A percentile compares a stretch with the other conserved stretches of the same genome.
phyloP scores from a whole-genome alignment of 2,888 invertebrate species.

The Trichogramma dendrolimi region DNA sequence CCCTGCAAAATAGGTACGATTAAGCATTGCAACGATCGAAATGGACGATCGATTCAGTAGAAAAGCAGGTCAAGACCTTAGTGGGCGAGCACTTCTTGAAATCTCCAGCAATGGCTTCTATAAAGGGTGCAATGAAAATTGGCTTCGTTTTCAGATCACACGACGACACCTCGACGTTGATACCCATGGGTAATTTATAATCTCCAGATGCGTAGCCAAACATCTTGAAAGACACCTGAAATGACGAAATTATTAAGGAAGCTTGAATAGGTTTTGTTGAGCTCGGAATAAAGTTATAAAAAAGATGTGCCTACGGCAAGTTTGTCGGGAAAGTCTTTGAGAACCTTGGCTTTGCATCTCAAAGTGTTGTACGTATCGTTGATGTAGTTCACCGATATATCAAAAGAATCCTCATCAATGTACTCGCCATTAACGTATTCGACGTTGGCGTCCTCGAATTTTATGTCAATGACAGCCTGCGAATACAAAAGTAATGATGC shows the following conservation, averaged over 20 bases:
- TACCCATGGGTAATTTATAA: background rate
- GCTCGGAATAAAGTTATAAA: no score
- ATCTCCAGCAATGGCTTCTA: conserved; percentile 1
- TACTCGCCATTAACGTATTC: conserved; percentile 7
- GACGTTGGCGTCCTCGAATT: conserved; percentile 8
- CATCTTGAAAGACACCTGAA: background rate
- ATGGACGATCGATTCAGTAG: no score
- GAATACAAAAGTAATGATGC: background rate
- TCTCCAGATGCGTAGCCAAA: background rate
- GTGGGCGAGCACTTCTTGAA: conserved; percentile 2
- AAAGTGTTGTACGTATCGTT: conserved; percentile 10
- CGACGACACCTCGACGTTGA: background rate
- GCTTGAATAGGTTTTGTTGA: no score
- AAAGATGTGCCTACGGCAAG: no score
- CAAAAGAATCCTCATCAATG: conserved; percentile 7
- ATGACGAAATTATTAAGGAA: background rate
- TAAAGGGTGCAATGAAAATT: background rate
- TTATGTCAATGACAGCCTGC: background rate
- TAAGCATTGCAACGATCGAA: no score
- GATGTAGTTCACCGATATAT: conserved; percentile 8
- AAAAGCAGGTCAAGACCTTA: background rate
- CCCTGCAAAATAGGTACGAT: background rate
- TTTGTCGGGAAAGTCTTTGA: conserved; percentile 4
- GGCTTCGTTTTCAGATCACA: background rate
- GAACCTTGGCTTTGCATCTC: background rate